These are phyloP conservation scores for Jacana jacana DNA, from an alignment of 2,113 vertebrate genomes.

Conservation along the genomic window DNA sequence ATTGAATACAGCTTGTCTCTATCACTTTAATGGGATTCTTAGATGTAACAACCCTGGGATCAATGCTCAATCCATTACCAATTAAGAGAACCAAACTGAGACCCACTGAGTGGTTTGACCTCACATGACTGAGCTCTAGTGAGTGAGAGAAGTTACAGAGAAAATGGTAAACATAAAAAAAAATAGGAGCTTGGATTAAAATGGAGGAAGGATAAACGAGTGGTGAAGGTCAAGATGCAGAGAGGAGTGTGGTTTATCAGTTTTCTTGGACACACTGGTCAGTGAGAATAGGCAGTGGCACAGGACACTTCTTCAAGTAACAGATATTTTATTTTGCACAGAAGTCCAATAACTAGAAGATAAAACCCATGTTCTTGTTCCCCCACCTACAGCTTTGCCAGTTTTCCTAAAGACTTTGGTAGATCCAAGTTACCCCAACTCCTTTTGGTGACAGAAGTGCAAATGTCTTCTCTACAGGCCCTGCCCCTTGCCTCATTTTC, in stretches of 20 bases:
- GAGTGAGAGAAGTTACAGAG: background rate
- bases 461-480: background rate
- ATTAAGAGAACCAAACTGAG: background rate
- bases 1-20: background rate
- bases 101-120: background rate
- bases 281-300: background rate
- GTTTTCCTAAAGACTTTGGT: background rate
- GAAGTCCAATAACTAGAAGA: background rate
- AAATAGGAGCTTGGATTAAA: background rate
- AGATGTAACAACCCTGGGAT: background rate
- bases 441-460: background rate
- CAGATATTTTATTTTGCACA: background rate
- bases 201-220: background rate
- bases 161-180: background rate
- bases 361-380: background rate
- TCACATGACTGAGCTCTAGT: background rate
- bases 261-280: background rate
- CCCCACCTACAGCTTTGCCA: background rate
- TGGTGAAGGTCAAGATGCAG: background rate
- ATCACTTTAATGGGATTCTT: background rate
- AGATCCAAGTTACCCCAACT: background rate
- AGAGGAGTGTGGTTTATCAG: background rate
- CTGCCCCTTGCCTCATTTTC: background rate
- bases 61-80: background rate
- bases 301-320: background rate